Evolutionary conservation across 1,140 invertebrate genomes (phyloP).

Genomic region (Zaprionus tsacasi): DNA sequence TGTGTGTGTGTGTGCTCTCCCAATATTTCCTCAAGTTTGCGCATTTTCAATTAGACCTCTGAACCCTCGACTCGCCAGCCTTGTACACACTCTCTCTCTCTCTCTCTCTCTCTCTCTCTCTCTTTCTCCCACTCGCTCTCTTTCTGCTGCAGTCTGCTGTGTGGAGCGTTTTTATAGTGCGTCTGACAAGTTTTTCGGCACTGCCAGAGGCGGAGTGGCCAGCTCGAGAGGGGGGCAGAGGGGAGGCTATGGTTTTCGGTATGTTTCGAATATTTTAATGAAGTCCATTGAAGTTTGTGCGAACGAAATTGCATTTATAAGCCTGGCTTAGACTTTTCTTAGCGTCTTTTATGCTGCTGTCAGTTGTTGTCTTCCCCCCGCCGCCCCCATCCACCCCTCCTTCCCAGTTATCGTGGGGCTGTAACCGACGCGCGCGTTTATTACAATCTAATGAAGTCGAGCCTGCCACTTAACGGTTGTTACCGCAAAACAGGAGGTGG

Average conservation of each 20-base stretch:
- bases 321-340: slow-evolving; percentile 70
- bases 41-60: slow-evolving; percentile 84
- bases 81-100: slow-evolving; percentile 6
- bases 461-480: slow-evolving; percentile 78
- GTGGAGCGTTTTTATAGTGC: slow-evolving; percentile 58
- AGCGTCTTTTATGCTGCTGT: slow-evolving; percentile 74
- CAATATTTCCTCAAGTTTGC: slow-evolving; percentile 79
- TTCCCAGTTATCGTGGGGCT: slow-evolving; percentile 55
- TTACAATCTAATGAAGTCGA: slow-evolving; percentile 82
- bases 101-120: slow-evolving; percentile 10
- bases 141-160: slow-evolving; percentile 26
- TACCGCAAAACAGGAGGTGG: slow-evolving; percentile 30
- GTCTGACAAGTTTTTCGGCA: slow-evolving; percentile 70
- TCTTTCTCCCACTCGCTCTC: slow-evolving; percentile 1
- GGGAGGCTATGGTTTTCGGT: slow-evolving; percentile 45
- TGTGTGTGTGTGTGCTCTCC: slow-evolving; percentile 41
- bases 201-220: not conserved
- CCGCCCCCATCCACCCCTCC: not conserved
- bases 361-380: slow-evolving; percentile 47
- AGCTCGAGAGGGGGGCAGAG: not conserved
- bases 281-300: slow-evolving; percentile 81
- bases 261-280: slow-evolving; percentile 82
- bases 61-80: slow-evolving; percentile 56
- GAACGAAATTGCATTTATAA: slow-evolving; percentile 82
- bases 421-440: slow-evolving; percentile 75